Conservation (phyloP, 2,797 vertebrate species). For the Aplochiton taeniatus region DNA sequence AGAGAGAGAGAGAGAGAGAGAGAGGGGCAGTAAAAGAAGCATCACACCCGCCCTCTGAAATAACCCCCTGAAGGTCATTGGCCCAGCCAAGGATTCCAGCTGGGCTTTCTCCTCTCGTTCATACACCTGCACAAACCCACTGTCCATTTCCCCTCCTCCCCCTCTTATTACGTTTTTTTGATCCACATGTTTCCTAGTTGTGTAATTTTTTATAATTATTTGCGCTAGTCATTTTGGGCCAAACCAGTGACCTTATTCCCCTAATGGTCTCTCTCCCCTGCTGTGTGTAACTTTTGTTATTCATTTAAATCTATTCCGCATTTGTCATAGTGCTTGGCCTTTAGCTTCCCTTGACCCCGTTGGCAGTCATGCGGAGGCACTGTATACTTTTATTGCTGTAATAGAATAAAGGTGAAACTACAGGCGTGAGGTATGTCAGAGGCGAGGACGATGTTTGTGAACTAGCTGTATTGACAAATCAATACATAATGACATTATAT, state of each 20-base stretch:
- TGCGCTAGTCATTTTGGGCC: not conserved
- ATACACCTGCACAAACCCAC: conserved; percentile 7
- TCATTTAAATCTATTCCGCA: conserved; percentile 19
- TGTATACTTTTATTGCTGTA: conserved; percentile 20
- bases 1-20: conserved; percentile 13
- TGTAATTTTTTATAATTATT: not conserved
- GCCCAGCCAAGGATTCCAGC: conserved; percentile 30
- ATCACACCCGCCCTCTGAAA: conserved; percentile 59
- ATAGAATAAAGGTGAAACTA: conserved; percentile 26
- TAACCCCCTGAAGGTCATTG: conserved; percentile 63
- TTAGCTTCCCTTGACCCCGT: conserved; percentile 20
- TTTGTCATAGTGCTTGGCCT: conserved; percentile 19
- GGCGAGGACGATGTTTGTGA: conserved; percentile 6
- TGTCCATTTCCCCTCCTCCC: not conserved
- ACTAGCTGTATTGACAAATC: conserved; percentile 15
- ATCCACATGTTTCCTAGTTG: conserved; percentile 12
- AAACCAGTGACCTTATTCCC: not conserved
- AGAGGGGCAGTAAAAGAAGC: conserved; percentile 63
- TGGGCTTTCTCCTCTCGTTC: conserved; percentile 30
- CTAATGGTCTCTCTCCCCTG: not conserved
- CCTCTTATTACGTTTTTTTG: conserved; percentile 17
- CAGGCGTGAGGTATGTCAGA: conserved; percentile 7
- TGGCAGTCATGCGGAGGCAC: conserved; percentile 8
- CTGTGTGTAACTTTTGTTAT: not conserved
- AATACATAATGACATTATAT: conserved; percentile 1